These are phyloP conservation scores for Vandiemenella viatica DNA, from an alignment of 2,888 invertebrate species.

Conservation along the genomic window DNA sequence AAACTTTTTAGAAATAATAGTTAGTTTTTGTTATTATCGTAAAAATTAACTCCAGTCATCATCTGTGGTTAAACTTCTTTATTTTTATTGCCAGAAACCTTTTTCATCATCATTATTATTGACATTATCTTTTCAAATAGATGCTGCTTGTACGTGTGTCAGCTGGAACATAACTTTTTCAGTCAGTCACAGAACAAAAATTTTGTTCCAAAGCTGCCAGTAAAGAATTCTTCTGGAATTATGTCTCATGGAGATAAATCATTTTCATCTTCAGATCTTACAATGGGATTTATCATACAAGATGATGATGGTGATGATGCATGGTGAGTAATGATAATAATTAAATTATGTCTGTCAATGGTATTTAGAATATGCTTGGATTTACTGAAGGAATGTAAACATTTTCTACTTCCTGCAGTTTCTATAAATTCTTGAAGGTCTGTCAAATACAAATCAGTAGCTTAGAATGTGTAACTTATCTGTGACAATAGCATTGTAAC, in stretches of 20 bases:
- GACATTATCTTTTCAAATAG: too few species aligned
- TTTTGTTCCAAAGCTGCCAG: slow-evolving; percentile 13
- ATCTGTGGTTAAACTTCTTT: too few species aligned
- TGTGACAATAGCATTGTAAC: neutral
- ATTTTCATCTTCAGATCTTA: slow-evolving; percentile 28
- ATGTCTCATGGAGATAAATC: slow-evolving; percentile 12
- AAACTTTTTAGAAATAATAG: too few species aligned
- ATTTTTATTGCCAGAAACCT: too few species aligned
- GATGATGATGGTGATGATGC: slow-evolving; percentile 62
- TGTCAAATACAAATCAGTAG: neutral
- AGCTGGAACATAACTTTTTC: slow-evolving; percentile 79
- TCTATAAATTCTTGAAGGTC: neutral
- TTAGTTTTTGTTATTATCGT: too few species aligned
- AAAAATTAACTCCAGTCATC: too few species aligned
- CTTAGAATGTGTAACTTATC: neutral
- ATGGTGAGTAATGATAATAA: slow-evolving; percentile 37
- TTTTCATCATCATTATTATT: too few species aligned
- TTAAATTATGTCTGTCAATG: too few species aligned
- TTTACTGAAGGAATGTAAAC: too few species aligned
- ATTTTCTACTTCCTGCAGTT: too few species aligned
- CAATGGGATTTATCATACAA: slow-evolving; percentile 42
- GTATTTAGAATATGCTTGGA: too few species aligned
- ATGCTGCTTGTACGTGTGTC: slow-evolving; percentile 83
- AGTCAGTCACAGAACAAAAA: slow-evolving; percentile 54
- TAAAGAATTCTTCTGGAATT: slow-evolving; percentile 9